Evolutionary conservation across 2,113 vertebrate genomes (phyloP).

Genomic region (Lagopus muta): DNA sequence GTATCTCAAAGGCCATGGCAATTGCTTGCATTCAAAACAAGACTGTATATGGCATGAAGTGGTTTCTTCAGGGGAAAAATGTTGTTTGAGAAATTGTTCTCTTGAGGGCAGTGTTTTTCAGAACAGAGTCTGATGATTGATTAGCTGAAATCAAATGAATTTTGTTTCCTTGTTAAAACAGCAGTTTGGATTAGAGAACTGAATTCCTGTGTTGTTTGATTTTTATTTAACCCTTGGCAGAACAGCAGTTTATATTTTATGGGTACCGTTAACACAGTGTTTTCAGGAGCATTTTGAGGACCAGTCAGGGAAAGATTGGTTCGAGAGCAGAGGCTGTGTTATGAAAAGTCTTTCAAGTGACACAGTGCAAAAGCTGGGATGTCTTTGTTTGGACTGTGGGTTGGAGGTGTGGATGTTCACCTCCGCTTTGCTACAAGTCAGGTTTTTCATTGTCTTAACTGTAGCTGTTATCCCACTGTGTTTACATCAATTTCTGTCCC

Average conservation of each 20-base stretch:
- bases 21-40: neutral
- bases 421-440: neutral
- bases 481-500: neutral
- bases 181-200: neutral
- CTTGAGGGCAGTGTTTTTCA: neutral
- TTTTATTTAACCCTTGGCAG: neutral
- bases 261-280: neutral
- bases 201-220: neutral
- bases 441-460: neutral
- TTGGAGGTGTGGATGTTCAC: neutral
- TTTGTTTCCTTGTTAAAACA: neutral
- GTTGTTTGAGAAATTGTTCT: neutral
- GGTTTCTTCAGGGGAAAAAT: neutral
- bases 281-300: neutral
- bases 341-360: neutral
- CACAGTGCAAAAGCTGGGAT: neutral
- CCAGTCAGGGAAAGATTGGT: neutral
- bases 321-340: neutral
- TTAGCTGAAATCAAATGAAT: neutral
- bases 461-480: neutral
- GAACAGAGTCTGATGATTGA: neutral
- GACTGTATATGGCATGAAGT: neutral
- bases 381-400: neutral
- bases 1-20: neutral
- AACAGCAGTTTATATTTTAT: neutral